Conservation (phyloP, 1,140 invertebrate species). For the Cydia fagiglandana region DNA sequence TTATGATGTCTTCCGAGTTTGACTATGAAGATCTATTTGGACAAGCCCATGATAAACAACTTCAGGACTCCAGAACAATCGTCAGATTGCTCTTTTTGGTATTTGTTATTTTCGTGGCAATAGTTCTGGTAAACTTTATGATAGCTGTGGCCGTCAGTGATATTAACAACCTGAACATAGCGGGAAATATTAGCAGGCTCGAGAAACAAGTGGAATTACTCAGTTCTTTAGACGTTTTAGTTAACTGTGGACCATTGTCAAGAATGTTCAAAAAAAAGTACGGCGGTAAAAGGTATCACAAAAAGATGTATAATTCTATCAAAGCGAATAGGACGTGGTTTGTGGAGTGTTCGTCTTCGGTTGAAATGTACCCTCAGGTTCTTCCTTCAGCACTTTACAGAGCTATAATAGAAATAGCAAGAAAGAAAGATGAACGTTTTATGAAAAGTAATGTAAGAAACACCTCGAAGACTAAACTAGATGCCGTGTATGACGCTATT, state of each 20-base stretch:
- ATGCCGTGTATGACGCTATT: background rate
- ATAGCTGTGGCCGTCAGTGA: conserved; percentile 4
- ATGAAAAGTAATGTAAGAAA: background rate
- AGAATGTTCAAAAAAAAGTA: conserved; percentile 9
- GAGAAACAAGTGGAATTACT: conserved; percentile 8
- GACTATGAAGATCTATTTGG: conserved; percentile 8
- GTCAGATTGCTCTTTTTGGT: conserved; percentile 2
- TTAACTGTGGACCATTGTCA: background rate
- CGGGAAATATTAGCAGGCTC: background rate
- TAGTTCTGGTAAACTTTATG: background rate
- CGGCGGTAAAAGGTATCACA: background rate
- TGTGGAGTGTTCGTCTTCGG: conserved; percentile 5
- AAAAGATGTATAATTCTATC: conserved; percentile 14
- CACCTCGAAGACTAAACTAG: background rate
- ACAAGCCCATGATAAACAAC: conserved; percentile 12
- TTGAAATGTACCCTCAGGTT: conserved; percentile 1
- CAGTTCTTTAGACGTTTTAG: background rate
- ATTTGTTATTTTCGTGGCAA: conserved; percentile 7
- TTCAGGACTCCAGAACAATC: background rate
- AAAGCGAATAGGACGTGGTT: conserved; percentile 6
- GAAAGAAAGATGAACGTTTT: conserved; percentile 2
- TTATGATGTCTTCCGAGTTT: conserved; percentile 7
- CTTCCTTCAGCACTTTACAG: conserved; percentile 2
- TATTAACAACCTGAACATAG: background rate
- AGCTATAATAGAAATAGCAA: conserved; percentile 5